Evolutionary conservation across 2,888 invertebrate species (phyloP).

Genomic region (Stomorhina lunata): DNA sequence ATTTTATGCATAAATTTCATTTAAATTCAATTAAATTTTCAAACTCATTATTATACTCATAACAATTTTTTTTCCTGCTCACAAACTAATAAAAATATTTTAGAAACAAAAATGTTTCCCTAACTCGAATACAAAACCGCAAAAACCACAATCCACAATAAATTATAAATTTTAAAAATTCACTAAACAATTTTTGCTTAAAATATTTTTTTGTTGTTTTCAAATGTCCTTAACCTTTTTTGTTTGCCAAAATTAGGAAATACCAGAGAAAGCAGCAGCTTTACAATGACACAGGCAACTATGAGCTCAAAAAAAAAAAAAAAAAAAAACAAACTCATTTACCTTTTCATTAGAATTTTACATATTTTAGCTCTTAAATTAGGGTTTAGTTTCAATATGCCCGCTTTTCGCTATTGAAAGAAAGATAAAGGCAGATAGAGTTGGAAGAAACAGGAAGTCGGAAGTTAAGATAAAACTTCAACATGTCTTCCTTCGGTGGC

Average conservation of each 20-base stretch:
- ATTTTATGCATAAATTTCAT: constrained; percentile 19
- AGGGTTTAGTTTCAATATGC: not conserved
- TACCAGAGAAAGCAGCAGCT: not conserved
- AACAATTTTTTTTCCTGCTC: not conserved
- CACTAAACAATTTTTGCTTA: constrained; percentile 1
- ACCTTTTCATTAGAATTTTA: constrained; percentile 32
- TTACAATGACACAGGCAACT: constrained; percentile 14
- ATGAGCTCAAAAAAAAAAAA: not conserved
- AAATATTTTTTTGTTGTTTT: not conserved
- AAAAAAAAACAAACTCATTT: constrained; percentile 17
- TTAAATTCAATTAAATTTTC: constrained; percentile 45
- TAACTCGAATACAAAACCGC: constrained; percentile 7
- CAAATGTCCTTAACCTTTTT: constrained; percentile 9
- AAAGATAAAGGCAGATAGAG: too few relatives aligned
- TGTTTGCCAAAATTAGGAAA: not conserved
- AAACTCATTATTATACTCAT: not conserved
- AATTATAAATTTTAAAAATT: constrained; percentile 54
- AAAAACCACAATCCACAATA: constrained; percentile 46
- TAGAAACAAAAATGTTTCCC: constrained; percentile 13
- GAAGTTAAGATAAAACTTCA: constrained; percentile 23
- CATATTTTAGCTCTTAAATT: constrained; percentile 8
- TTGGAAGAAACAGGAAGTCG: not conserved
- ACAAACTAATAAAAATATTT: constrained; percentile 35
- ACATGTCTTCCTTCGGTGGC: constrained; percentile 20
- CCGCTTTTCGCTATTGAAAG: not conserved